phyloP scores from a whole-genome alignment of 2,888 invertebrate species.

The Athetis lepigone region DNA sequence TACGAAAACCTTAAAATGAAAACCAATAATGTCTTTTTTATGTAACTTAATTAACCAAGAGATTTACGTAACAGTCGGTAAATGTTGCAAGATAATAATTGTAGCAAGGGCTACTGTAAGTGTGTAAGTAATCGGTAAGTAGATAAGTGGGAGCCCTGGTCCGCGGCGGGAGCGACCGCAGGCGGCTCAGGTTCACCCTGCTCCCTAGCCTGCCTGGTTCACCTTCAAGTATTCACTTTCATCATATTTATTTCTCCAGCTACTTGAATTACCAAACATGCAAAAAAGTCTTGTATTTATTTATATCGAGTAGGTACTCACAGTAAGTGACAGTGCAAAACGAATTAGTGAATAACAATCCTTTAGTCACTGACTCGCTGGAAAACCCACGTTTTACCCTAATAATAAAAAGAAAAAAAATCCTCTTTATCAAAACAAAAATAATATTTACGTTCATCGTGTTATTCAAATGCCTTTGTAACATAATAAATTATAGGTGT shows the following conservation, averaged over 20 bases:
- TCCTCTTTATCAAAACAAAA: background rate
- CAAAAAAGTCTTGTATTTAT: conserved; percentile 35
- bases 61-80: conserved; percentile 41
- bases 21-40: conserved; percentile 29
- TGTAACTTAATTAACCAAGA: conserved; percentile 36
- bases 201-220: conserved; percentile 69
- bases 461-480: conserved; percentile 24
- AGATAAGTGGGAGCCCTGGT: conserved; percentile 43
- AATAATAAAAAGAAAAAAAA: too few species aligned
- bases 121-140: conserved; percentile 37
- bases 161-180: conserved; percentile 74
- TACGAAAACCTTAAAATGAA: conserved; percentile 22
- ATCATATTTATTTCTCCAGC: conserved; percentile 70
- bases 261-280: conserved; percentile 70
- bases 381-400: conserved; percentile 2
- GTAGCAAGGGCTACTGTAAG: conserved; percentile 55
- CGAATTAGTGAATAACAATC: conserved; percentile 1
- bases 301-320: conserved; percentile 11
- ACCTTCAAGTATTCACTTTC: conserved; percentile 82
- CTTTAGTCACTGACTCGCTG: conserved; percentile 8
- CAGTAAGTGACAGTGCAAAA: conserved; percentile 11
- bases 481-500: conserved; percentile 33
- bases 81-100: conserved; percentile 43
- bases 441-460: conserved; percentile 14
- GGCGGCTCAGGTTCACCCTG: conserved; percentile 78